Conservation (phyloP, 1,140 invertebrate genomes). For the Phthorimaea operculella region DNA sequence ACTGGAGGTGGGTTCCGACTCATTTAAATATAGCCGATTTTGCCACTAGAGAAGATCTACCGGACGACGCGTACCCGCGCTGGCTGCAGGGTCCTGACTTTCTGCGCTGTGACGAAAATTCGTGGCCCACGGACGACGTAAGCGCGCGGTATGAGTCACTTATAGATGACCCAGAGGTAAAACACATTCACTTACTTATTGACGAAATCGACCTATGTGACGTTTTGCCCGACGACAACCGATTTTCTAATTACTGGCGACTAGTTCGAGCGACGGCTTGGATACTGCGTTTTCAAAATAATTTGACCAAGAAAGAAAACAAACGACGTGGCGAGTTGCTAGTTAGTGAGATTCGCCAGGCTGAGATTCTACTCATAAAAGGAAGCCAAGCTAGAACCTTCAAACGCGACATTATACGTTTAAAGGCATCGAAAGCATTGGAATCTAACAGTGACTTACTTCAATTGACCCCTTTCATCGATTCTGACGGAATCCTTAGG, state of each 20-base stretch:
- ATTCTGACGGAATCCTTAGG: neutral
- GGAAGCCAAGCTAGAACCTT: neutral
- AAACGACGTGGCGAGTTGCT: neutral
- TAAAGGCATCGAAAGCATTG: neutral
- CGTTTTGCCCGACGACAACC: neutral
- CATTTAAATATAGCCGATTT: neutral
- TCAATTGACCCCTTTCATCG: neutral
- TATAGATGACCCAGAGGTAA: neutral
- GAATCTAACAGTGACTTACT: neutral
- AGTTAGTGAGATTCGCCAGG: neutral
- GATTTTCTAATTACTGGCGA: neutral
- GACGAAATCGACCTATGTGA: neutral
- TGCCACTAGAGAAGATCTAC: neutral
- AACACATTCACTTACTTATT: neutral
- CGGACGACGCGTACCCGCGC: neutral
- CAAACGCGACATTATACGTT: neutral
- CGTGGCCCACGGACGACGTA: neutral
- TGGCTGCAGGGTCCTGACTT: neutral
- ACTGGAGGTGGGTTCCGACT: conserved; percentile 7
- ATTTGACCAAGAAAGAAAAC: neutral
- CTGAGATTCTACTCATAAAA: neutral
- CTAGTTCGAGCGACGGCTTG: neutral
- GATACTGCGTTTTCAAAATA: neutral
- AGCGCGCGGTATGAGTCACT: neutral
- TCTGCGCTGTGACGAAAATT: neutral